Evolutionary conservation across 2,797 vertebrate species (phyloP).

Genomic region (Sphenopsis melanotis): DNA sequence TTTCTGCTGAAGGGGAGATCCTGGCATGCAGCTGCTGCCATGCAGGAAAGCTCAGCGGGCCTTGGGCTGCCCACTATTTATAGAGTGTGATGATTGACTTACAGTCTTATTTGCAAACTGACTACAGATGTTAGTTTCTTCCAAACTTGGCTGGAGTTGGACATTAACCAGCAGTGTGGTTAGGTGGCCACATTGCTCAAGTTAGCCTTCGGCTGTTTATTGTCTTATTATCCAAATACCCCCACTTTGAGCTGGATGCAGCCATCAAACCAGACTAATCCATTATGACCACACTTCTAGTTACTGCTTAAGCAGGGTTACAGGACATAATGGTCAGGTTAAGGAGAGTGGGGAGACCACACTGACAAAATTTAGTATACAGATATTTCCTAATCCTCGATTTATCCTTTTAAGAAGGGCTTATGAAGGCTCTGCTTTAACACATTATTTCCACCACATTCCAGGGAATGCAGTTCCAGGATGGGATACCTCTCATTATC

Average conservation of each 20-base stretch:
- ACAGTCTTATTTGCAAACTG: neutral
- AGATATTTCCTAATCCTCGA: neutral
- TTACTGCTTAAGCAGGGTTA: neutral
- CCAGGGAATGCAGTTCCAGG: rapidly evolving
- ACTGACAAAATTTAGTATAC: neutral
- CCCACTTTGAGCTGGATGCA: neutral
- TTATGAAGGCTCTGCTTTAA: neutral
- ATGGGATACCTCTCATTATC: neutral
- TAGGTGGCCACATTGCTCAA: neutral
- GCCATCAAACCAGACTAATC: neutral
- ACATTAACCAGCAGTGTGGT: neutral
- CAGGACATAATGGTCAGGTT: neutral
- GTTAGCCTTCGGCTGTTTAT: neutral
- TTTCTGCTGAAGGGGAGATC: neutral
- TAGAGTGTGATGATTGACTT: neutral
- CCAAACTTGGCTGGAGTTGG: neutral
- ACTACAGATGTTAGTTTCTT: neutral
- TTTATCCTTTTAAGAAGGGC: neutral
- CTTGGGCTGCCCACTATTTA: neutral
- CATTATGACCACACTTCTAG: rapidly evolving
- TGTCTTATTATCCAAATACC: neutral
- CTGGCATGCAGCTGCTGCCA: rapidly evolving
- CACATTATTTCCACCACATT: neutral
- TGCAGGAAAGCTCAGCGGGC: neutral
- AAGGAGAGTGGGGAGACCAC: neutral